These are phyloP conservation scores for Syngnathus typhle DNA, from an alignment of 2,113 vertebrate genomes.

Conservation along the genomic window DNA sequence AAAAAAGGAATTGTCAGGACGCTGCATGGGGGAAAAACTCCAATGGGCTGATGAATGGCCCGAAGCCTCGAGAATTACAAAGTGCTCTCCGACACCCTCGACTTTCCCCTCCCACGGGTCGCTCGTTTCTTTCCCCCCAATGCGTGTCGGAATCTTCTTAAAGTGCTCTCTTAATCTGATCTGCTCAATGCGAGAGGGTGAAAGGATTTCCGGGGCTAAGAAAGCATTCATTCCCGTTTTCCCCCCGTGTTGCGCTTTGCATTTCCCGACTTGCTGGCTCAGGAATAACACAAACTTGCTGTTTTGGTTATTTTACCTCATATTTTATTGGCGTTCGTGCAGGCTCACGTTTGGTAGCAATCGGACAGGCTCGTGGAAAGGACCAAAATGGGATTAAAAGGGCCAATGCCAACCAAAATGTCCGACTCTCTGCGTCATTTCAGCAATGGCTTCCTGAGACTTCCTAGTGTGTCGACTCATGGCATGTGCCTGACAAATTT, in stretches of 20 bases:
- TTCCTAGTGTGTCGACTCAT: neutral
- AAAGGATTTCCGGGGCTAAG: conserved; percentile 96
- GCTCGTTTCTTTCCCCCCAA: conserved; percentile 74
- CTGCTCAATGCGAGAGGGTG: conserved; percentile 96
- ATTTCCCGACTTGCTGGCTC: conserved; percentile 96
- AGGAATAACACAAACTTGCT: conserved; percentile 98
- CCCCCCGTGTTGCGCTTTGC: conserved; percentile 91
- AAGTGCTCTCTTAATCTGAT: conserved; percentile 99
- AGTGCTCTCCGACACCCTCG: conserved; percentile 82
- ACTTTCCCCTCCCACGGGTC: conserved; percentile 89
- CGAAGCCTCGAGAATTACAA: conserved; percentile 97
- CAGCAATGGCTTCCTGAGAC: too few species aligned
- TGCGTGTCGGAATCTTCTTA: conserved; percentile 95
- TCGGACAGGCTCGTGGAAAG: neutral
- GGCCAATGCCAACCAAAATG: neutral
- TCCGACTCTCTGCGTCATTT: too few species aligned
- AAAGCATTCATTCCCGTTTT: conserved; percentile 80
- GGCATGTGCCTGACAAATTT: neutral
- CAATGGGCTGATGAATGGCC: conserved; percentile 99
- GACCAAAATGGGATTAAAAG: neutral
- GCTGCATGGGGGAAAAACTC: conserved; percentile 97
- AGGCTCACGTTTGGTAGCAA: neutral
- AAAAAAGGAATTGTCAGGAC: conserved; percentile 98
- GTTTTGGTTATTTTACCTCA: conserved; percentile 66
- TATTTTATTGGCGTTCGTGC: conserved; percentile 8